These are phyloP conservation scores for Sinocyclocheilus anophthalmus DNA, from an alignment of 2,113 vertebrate species.

Conservation along the genomic window DNA sequence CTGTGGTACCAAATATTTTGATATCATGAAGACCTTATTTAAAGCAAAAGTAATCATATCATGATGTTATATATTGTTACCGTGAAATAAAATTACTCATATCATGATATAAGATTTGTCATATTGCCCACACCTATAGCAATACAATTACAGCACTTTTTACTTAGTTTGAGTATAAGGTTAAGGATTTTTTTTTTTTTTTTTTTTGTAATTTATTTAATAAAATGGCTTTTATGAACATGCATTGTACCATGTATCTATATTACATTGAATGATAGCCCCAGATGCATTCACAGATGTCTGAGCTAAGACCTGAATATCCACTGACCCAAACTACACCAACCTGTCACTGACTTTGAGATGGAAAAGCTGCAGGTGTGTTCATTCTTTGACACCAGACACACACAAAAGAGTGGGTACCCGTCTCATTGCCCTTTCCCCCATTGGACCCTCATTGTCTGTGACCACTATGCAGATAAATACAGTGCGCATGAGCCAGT, in stretches of 20 bases:
- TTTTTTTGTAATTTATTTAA: no score
- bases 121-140: no score
- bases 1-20: no score
- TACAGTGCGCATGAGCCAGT: slow-evolving; percentile 13
- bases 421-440: background rate
- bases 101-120: no score
- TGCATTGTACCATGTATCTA: background rate
- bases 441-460: background rate
- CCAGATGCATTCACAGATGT: background rate
- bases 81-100: no score
- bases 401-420: background rate
- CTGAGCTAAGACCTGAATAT: background rate
- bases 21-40: no score
- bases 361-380: slow-evolving; percentile 68
- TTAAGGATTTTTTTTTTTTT: no score
- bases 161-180: no score
- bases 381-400: slow-evolving; percentile 10
- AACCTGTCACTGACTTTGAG: slow-evolving; percentile 36
- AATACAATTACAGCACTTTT: no score
- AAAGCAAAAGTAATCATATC: no score
- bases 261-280: background rate
- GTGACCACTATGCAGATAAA: slow-evolving; percentile 43
- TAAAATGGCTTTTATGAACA: background rate
- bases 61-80: no score
- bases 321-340: background rate